Base-by-base conservation (phyloP, 2,113 vertebrate genomes). In the Tychaedon coryphoeus region DNA sequence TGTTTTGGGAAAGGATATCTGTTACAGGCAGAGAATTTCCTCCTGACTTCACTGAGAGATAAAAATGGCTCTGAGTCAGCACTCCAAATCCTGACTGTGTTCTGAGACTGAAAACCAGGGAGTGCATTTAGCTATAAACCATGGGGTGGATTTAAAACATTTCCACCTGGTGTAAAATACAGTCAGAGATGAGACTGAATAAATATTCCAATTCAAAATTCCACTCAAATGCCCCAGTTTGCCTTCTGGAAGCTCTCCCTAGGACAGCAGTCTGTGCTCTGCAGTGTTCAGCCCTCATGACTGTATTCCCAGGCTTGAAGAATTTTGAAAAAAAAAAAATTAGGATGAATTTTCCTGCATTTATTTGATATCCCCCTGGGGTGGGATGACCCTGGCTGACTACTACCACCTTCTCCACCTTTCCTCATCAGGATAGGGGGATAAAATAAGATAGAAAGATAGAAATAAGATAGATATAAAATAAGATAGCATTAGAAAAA, bases 401-500 rank as follows among this genome's bases (percentile, higher is more conserved):
- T 74, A 17, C 13, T 31, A 14, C 4, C 61, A 91, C 4, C 42
- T 9, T 66, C 58, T 73, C 11, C 48, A 40, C 23, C 10, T 69
- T 40, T 72, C 50, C n/a, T 70, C 50, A 51, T 24, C 65, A 81
- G 20, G 15, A 73, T 16, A 26, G 1, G 12, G 9, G 14, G 0
- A 33, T 29, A 77, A 84, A 95, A 40, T 18, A 47, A 42, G 6
- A 69, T 47, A 1, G 33, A 84, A 90, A 73, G 34, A 17, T 24
- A n/a, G n/a, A n/a, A n/a, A n/a, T n/a, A n/a, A n/a, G n/a, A n/a
- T n/a, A n/a, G n/a, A n/a, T n/a, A n/a, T n/a, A n/a, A n/a, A n/a
- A n/a, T n/a, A n/a, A n/a, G 0, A 0, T 1, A 14, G 18, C 45
- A 38, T 1, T 0, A 92, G 11, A 51, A 33, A 26, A 77, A 53